Evolutionary conservation across 1,140 invertebrate species (phyloP), one percentile per base, ranked within the genome.

Genomic region (Carcinoscorpius rotundicauda): DNA sequence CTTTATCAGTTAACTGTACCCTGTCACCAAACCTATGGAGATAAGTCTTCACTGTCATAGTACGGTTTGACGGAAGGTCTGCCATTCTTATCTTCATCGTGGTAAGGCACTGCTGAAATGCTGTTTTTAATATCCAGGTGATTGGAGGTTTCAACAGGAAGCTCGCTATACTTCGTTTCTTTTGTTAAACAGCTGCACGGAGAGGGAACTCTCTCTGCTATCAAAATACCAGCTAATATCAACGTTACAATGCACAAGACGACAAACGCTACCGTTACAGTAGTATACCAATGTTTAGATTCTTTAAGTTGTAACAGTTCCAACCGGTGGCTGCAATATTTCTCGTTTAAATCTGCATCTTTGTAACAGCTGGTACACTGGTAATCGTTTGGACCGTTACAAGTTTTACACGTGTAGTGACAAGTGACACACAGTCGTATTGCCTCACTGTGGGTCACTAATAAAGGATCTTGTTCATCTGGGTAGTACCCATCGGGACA

Each of bases 361-460:
- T 52, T 60, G 49, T 79, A 80, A 73, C 83, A 85, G 5, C 70
- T 65, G 6, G 72, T 73, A 70, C 83, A 85, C 64, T 84, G 75
- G 65, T 82, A 80, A 70, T 82, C 81, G 66, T 79, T 77, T 0
- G 81, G 78, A 5, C 82, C 82, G 4, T 69, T 70, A 69, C 84
- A 85, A 5, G 73, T 73, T 66, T 76, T 74, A 71, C 84, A 85
- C 4, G 79, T 76, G 71, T 85, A 85, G 73, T 85, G 83, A 73
- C 84, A 85, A 6, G 72, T 71, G 4, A 72, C 64, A 67, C 80
- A 81, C 6, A 70, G 61, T 5, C 61, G 63, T 4, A 62, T 49
- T 11, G 61, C 60, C 4, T 61, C 55, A 6, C 48, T 53, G 5
- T 58, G 5, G 11, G 56, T 61, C 10, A 64, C 65, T 6, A 49